Evolutionary conservation across 1,140 invertebrate genomes (phyloP).

Genomic region (Magallana angulata): DNA sequence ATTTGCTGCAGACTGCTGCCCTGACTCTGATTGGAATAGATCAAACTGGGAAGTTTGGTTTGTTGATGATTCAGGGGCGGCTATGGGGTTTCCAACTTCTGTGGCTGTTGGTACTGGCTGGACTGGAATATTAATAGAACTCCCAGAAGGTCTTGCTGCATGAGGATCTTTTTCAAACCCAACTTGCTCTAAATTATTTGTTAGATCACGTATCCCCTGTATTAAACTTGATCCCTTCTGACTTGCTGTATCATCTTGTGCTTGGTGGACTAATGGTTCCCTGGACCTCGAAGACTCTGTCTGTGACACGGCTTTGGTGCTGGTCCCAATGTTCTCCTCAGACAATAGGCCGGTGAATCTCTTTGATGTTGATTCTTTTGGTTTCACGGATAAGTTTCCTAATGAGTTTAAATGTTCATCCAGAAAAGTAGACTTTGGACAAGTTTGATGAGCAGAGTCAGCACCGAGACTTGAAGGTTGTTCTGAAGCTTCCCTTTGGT

Average conservation of each 20-base stretch:
- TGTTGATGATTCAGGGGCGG: background rate
- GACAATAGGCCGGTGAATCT: background rate
- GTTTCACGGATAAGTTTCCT: background rate
- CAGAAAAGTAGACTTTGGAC: background rate
- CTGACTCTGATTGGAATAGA: background rate
- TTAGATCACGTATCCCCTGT: background rate
- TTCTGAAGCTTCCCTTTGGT: background rate
- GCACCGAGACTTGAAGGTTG: background rate
- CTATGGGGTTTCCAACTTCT: background rate
- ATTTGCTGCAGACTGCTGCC: background rate
- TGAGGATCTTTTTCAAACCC: background rate
- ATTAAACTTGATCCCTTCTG: background rate
- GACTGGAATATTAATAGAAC: conserved; percentile 6
- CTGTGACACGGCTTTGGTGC: background rate
- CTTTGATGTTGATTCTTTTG: background rate
- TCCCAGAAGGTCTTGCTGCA: background rate
- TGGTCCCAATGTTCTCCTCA: background rate
- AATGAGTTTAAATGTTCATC: background rate
- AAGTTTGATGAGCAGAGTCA: background rate
- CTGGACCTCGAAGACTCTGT: background rate
- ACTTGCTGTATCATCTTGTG: background rate
- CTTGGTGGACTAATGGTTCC: background rate
- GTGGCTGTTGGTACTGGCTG: background rate
- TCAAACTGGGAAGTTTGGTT: background rate
- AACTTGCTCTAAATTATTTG: background rate